Percentiles rank a stretch among this genome's conserved stretches.
Conservation (phyloP, 2,113 vertebrate genomes). For the Guaruba guarouba region DNA sequence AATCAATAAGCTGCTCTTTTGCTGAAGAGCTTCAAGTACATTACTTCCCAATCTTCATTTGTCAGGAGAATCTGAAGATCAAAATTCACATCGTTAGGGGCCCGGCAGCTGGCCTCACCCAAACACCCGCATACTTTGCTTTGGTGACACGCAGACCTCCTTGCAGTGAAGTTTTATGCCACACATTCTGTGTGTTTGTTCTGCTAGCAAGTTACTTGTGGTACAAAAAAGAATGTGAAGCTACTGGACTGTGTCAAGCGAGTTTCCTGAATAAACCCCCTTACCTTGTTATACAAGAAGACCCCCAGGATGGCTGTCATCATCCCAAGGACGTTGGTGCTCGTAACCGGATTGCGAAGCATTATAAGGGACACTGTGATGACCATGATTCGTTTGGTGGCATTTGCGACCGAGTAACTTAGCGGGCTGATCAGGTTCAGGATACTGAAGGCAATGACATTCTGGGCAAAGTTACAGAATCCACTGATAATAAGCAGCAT, state of each 20-base stretch:
- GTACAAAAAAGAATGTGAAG: background rate
- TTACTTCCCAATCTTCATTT: background rate
- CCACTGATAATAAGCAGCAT: constrained; percentile 92
- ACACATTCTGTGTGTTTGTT: accelerated
- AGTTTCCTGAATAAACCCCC: background rate
- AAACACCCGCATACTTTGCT: accelerated
- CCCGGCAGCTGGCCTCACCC: background rate
- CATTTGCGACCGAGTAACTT: constrained; percentile 96
- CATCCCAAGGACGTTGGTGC: constrained; percentile 93
- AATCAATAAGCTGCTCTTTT: background rate
- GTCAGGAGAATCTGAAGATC: background rate
- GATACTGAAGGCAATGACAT: constrained; percentile 96
- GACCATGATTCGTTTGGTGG: constrained; percentile 97
- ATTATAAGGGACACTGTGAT: constrained; percentile 94
- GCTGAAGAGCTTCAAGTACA: background rate
- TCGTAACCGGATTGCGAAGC: constrained; percentile 91
- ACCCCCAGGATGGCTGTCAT: constrained; percentile 95
- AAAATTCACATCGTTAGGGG: background rate
- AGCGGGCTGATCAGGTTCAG: constrained; percentile 94
- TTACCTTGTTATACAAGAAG: constrained; percentile 96
- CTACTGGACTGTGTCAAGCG: background rate
- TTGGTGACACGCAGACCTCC: accelerated
- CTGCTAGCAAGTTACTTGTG: background rate
- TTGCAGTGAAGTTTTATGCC: accelerated
- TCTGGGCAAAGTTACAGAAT: constrained; percentile 98